These are phyloP conservation scores for Clarias magur DNA, from an alignment of 2,113 vertebrate genomes.

Conservation along the genomic window DNA sequence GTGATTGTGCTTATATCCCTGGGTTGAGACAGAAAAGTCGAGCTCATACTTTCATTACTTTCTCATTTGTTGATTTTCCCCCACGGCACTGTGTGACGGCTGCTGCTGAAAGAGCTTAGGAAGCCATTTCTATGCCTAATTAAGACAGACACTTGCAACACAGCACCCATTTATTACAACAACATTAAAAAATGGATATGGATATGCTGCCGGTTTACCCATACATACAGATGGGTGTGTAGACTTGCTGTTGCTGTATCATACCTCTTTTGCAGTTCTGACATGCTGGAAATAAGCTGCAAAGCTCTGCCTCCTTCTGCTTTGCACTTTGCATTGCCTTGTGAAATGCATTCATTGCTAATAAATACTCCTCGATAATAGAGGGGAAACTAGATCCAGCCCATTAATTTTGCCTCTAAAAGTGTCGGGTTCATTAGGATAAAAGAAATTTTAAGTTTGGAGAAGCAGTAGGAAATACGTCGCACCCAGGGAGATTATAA, in stretches of 20 bases:
- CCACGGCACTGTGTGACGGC: conserved; percentile 34
- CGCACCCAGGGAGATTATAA: conserved; percentile 45
- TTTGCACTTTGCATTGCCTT: conserved; percentile 31
- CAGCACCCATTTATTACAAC: conserved; percentile 44
- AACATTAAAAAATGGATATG: neutral
- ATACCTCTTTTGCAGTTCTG: neutral
- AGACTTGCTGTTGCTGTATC: neutral
- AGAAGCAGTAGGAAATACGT: conserved; percentile 40
- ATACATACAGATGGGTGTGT: neutral
- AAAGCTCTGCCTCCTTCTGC: neutral
- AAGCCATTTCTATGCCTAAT: conserved; percentile 52
- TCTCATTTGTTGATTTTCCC: conserved; percentile 56
- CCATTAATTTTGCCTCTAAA: conserved; percentile 45
- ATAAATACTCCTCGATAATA: conserved; percentile 46
- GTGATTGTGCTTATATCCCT: conserved; percentile 35
- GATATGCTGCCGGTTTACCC: conserved; percentile 16
- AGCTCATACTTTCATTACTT: conserved; percentile 54
- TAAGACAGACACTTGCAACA: conserved; percentile 49
- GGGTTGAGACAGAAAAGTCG: conserved; percentile 20
- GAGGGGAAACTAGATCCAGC: conserved; percentile 35
- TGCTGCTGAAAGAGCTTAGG: conserved; percentile 44
- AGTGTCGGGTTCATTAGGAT: conserved; percentile 48
- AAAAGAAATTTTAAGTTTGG: conserved; percentile 44
- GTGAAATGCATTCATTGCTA: conserved; percentile 46
- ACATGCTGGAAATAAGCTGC: neutral